These are phyloP conservation scores for Ptyas mucosa DNA, from an alignment of 2,113 vertebrate species.

Conservation along the genomic window DNA sequence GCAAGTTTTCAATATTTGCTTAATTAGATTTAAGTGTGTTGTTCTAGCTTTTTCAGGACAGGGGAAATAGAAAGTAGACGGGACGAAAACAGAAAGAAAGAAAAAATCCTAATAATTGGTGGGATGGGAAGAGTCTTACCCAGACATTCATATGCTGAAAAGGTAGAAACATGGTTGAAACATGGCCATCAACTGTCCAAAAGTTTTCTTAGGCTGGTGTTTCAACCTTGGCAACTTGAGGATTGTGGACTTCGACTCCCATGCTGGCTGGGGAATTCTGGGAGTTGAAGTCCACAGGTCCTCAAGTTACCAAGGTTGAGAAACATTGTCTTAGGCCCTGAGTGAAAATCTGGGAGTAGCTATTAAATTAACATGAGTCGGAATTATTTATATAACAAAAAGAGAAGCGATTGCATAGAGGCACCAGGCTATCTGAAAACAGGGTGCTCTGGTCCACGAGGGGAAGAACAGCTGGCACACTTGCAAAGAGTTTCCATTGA, in stretches of 20 bases:
- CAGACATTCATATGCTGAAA: constrained; percentile 50
- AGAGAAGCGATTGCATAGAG: neutral
- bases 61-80: constrained; percentile 37
- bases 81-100: neutral
- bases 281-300: neutral
- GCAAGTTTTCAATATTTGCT: neutral
- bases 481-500: neutral
- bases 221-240: neutral
- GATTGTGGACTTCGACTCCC: neutral
- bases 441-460: rapidly evolving
- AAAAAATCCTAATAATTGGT: neutral
- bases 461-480: neutral
- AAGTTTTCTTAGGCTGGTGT: neutral
- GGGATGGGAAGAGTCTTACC: constrained; percentile 25
- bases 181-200: constrained; percentile 52
- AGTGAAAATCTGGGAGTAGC: constrained; percentile 52
- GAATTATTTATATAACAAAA: constrained; percentile 35
- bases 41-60: constrained; percentile 35
- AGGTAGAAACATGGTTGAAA: constrained; percentile 37
- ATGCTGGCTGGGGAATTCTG: neutral
- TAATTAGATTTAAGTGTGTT: constrained; percentile 18
- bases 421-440: neutral
- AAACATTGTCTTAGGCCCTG: neutral
- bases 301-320: neutral
- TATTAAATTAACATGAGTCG: rapidly evolving